Base-by-base conservation (phyloP, 2,888 invertebrate genomes). In the Hylaea fasciaria region DNA sequence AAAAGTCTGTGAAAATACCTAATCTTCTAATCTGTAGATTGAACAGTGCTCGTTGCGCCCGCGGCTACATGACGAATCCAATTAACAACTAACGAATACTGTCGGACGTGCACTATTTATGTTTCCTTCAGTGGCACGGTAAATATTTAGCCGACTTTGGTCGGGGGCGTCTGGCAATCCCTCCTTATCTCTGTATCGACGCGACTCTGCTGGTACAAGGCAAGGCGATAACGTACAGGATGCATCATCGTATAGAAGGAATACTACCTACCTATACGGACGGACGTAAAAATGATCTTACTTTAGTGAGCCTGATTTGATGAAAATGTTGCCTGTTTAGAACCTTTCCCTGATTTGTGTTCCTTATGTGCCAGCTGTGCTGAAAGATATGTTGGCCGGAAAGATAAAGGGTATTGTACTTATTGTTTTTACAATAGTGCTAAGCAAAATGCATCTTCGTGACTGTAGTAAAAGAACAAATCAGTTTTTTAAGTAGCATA, bases 41-140 rank as follows among this genome's bases (percentile, higher is more conserved):
- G 41, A 16, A n/a, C 43, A 37, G 14, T 12, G 56, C 45, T 35
- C 14, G 45, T 43, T 37, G 46, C 69, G 80, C 82, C 77, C 66
- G 78, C 62, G 83, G 86, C 83, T 63, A 74, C 79, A 87, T 87
- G 87, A 88, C 85, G 85, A 85, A 86, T 85, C 87, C 86, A 90
- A 91, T 91, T 87, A 89, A 85, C 83, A 85, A 72, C 84, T 85
- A 87, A 89, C 83, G 85, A 87, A 84, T 83, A 49, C 83, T 82
- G 88, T 87, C 86, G 77, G 82, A 76, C 81, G 80, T 75, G 69
- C 76, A 82, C 86, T 91, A 89, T 91, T 91, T 91, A 90, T 86
- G 87, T 90, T 89, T 87, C 86, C 89, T 77, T 79, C 82, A 86
- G 84, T 85, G 80, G 73, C 83, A 87, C 79, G 87, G 91, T 91